Conservation (phyloP, 2,888 invertebrate genomes). For the Hybos culiciformis region DNA sequence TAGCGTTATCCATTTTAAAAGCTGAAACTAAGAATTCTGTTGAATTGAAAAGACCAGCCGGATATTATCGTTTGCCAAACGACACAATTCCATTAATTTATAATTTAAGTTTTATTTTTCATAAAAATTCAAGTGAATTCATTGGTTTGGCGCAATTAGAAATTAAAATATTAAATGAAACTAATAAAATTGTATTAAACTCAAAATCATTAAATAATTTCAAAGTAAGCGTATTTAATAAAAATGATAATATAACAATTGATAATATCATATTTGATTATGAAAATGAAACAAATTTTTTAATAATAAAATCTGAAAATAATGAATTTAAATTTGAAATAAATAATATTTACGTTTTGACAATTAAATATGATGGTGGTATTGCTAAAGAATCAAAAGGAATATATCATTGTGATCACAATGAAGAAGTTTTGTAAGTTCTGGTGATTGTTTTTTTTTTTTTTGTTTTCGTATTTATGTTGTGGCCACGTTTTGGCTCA, state of each 20-base stretch:
- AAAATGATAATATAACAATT: constrained; percentile 14
- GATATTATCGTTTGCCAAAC: constrained; percentile 43
- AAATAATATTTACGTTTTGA: not conserved
- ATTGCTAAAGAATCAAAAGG: not conserved
- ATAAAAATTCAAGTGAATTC: constrained; percentile 7
- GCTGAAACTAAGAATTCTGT: too few relatives aligned
- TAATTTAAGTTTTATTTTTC: constrained; percentile 26
- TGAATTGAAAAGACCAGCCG: too few relatives aligned
- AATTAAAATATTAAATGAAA: not conserved
- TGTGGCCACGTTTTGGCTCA: too few relatives aligned
- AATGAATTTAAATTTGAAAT: not conserved
- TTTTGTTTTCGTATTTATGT: too few relatives aligned
- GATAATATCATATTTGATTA: not conserved
- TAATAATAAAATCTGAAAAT: not conserved
- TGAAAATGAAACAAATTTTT: not conserved
- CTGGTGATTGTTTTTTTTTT: too few relatives aligned
- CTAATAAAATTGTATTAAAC: not conserved
- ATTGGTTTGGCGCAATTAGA: constrained; percentile 21
- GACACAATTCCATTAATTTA: constrained; percentile 42
- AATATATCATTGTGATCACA: too few relatives aligned
- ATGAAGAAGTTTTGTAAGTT: too few relatives aligned
- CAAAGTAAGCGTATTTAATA: constrained; percentile 19
- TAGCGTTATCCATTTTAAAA: too few relatives aligned
- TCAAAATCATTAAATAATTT: constrained; percentile 21
- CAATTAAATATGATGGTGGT: not conserved